These are phyloP conservation scores for Sebastolobus altivelis DNA, from an alignment of 2,797 vertebrate genomes.

Conservation along the genomic window DNA sequence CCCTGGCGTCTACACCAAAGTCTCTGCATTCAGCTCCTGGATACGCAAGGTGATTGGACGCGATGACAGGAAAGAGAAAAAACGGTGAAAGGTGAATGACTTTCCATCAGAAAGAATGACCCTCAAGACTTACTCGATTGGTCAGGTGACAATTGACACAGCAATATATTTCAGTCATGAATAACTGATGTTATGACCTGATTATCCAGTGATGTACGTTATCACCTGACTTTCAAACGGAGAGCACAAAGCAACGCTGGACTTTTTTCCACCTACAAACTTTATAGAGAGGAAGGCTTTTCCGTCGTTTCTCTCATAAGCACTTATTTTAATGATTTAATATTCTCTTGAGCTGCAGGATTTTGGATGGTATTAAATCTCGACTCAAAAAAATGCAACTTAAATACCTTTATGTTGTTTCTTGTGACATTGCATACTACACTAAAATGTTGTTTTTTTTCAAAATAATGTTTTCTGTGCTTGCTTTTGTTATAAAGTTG, in stretches of 20 bases:
- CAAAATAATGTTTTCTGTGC: constrained; percentile 15
- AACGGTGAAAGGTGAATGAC: constrained; percentile 9
- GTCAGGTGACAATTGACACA: constrained; percentile 16
- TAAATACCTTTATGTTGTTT: constrained; percentile 16
- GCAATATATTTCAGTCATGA: constrained; percentile 8
- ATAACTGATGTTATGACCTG: constrained; percentile 13
- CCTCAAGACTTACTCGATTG: constrained; percentile 14
- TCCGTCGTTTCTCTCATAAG: constrained; percentile 33
- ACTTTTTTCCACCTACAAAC: neutral
- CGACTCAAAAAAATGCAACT: neutral
- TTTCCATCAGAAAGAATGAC: neutral
- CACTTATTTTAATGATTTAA: constrained; percentile 68
- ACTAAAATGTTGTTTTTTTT: neutral
- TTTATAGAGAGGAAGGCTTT: neutral
- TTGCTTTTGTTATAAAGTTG: constrained; percentile 30
- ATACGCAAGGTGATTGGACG: constrained; percentile 90
- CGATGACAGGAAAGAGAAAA: constrained; percentile 32
- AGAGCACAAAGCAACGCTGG: constrained; percentile 21
- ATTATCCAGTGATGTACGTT: constrained; percentile 10
- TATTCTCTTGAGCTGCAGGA: constrained; percentile 6
- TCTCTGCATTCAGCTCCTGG: constrained; percentile 94
- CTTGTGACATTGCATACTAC: constrained; percentile 14
- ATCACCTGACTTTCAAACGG: constrained; percentile 18
- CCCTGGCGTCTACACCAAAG: constrained; percentile 97
- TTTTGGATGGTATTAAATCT: constrained; percentile 28